Base-by-base conservation (phyloP, 1,140 invertebrate species). In the Aphaenogaster rudis region DNA sequence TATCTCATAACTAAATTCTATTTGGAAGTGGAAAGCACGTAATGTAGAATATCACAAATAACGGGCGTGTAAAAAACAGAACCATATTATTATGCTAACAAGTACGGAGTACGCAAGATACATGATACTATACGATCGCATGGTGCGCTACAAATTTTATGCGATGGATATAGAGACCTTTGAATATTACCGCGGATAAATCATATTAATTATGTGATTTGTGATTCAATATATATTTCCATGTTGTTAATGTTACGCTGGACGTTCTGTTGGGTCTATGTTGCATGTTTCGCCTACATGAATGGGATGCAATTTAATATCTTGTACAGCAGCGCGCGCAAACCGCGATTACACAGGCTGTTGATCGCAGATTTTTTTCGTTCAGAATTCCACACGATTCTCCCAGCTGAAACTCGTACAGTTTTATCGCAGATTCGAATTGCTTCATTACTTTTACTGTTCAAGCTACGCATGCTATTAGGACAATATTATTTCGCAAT, bases 121-220 rank as follows among this genome's bases (percentile, higher is more conserved):
- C 13, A 52, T 15, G 54, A 82, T 72, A 61, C 13, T n/a, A 3
- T 54, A 33, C 42, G 48, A 42, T 82, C 17, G 13, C 28, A 28
- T 42, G 33, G 48, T 69, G 21, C 36, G 9, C 52, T 36, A 21
- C 28, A 61, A 72, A 82, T 72, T 82, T 82, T 82, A 50, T 7
- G 8, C n/a, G 8, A 45, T 21, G 6, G 11, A 48, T 50, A 28
- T 36, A 48, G 45, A n/a, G n/a, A 57, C 66, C 54, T 84, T 74
- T 74, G 54, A 61, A 21, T 11, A 61, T 74, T 74, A 74, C 48
- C 42, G 17, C 54, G 33, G 13, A 74, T 74, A 59, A 84, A 84
- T 84, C 42, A 21, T 48, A 61, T 61, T 61, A 74, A 61, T 84
- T 61, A 17, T 74, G 36, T 61, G 39, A 71, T 81, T 81, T 57